Evolutionary conservation across 2,113 vertebrate species (phyloP).

Genomic region (Seriola dumerili): DNA sequence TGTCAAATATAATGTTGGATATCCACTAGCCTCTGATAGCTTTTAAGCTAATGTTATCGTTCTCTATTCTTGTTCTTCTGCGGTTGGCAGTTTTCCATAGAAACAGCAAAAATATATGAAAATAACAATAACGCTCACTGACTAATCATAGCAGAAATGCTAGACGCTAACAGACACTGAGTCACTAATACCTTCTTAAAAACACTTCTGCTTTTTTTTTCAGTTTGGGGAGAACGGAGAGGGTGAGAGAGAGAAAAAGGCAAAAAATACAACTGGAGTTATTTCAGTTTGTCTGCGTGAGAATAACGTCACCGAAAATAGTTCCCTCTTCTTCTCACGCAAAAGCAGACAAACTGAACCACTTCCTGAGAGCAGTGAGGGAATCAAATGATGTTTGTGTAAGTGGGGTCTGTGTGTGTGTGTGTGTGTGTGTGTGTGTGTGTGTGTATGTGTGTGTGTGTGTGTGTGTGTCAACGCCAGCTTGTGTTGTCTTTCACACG

Average conservation of each 20-base stretch:
- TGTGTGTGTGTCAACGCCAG: no score
- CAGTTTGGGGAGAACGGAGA: constrained; percentile 13
- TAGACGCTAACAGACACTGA: constrained; percentile 60
- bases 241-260: constrained; percentile 64
- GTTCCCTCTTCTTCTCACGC: constrained; percentile 84
- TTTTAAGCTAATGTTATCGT: background rate
- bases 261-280: constrained; percentile 56
- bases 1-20: no score
- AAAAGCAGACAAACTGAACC: constrained; percentile 40
- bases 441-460: background rate
- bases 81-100: background rate
- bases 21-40: background rate
- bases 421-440: constrained; percentile 55
- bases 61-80: background rate
- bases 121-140: background rate
- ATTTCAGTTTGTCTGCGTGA: constrained; percentile 75
- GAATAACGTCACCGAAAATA: constrained; percentile 72
- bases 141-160: constrained; percentile 35
- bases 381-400: constrained; percentile 32
- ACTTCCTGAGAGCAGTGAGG: constrained; percentile 44
- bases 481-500: constrained; percentile 42
- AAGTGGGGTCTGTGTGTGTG: constrained; percentile 23
- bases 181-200: constrained; percentile 54
- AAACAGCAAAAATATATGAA: constrained; percentile 22
- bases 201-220: constrained; percentile 77